phyloP scores from a whole-genome alignment of 2,888 invertebrate species.

The Sinhomidia bicolor region DNA sequence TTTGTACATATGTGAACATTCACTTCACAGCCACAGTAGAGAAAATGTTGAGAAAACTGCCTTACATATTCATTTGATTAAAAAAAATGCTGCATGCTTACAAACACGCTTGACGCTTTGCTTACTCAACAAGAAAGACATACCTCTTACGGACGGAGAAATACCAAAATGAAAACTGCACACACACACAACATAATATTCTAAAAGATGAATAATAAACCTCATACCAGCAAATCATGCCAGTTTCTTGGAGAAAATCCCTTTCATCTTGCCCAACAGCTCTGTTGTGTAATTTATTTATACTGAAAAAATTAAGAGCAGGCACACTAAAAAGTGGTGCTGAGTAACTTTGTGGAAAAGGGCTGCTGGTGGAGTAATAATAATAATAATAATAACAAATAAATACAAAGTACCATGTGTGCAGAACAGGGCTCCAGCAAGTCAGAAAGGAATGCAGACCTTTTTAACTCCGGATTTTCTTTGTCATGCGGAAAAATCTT shows the following conservation, averaged over 20 bases:
- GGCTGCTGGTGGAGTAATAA: not conserved
- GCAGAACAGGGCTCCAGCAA: slow-evolving; percentile 6
- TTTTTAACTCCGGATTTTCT: slow-evolving; percentile 23
- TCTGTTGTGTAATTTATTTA: not conserved
- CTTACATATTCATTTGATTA: slow-evolving; percentile 8
- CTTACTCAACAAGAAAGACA: too few species aligned
- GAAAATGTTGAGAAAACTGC: too few species aligned
- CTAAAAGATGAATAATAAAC: too few species aligned
- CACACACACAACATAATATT: too few species aligned
- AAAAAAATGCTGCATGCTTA: not conserved
- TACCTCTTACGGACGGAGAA: too few species aligned
- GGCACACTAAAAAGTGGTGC: not conserved
- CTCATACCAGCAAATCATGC: not conserved
- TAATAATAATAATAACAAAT: not conserved
- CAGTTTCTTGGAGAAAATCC: not conserved
- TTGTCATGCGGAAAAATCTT: slow-evolving; percentile 34
- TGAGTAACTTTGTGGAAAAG: not conserved
- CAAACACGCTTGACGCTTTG: not conserved
- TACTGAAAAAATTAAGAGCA: not conserved
- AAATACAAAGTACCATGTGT: not conserved
- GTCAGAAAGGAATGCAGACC: slow-evolving; percentile 42
- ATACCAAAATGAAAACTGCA: too few species aligned
- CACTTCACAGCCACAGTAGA: not conserved
- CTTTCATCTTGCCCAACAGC: not conserved
- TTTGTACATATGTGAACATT: not conserved